Evolutionary conservation across 2,113 vertebrate species (phyloP), one percentile per base, ranked within the genome.

Genomic region (Pionites leucogaster): DNA sequence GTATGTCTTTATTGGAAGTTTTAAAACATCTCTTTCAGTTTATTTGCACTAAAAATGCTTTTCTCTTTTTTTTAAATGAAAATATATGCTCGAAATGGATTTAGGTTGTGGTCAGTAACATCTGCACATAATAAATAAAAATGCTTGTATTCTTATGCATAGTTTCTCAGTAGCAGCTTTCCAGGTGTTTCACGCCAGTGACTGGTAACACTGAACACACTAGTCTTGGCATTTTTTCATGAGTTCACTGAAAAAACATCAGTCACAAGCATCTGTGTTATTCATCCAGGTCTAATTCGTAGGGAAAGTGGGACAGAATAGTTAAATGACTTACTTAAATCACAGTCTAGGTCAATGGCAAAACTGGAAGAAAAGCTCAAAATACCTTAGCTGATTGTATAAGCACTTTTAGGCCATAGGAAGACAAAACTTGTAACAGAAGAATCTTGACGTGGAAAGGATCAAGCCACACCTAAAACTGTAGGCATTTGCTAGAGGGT

Each of bases 331-430:
- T 82, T 35, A 39, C 28, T 50, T 27, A 33, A 77, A 29, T 24
- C 42, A 37, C 20, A 13, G n/a, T 27, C 24, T 17, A 82, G 24
- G 20, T 79, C 41, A 57, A 18, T 29, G 35, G 25, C n/a, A 74
- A 70, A 81, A 63, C n/a, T 20, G 23, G n/a, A 72, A 93, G 28
- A 53, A 79, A 89, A 85, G 3, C 57, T 41, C 57, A 57, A 47
- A 67, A 24, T 9, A 44, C 24, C 8, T 20, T 13, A 60, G 13
- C 4, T 75, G 31, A 20, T 29, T 64, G 27, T 42, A 82, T 88
- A 89, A 70, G 17, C 7, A 41, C 12, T 39, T 2, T 0, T 6
- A 24, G 10, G 37, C 0, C 2, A 7, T 64, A n/a, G 33, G 46
- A 85, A 53, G 28, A 23, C 39, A 62, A 44, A 24, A 5, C 29